Evolutionary conservation across 2,888 invertebrate genomes (phyloP), one percentile per base, ranked within the genome.

Genomic region (Amblyjoppa fuscipennis): DNA sequence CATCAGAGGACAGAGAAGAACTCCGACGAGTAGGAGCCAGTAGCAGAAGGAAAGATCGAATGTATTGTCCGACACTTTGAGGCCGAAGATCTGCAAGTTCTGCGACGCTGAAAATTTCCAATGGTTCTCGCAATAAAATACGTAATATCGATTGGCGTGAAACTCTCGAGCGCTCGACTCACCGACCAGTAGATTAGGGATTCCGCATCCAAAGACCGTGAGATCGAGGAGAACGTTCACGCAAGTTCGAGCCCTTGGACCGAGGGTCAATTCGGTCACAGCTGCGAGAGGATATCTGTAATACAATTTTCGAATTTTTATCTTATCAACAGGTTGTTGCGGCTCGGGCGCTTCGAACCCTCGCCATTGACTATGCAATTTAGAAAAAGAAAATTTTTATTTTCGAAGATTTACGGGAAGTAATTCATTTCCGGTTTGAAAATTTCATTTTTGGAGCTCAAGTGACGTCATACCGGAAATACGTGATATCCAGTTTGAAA

Each of bases 241-340:
- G 71, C 96, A 91, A 45, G 95, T 94, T 61, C 96, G 95, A 25
- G 96, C 95, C 76, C 94, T 94, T 25, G 94, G 94, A 0, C 98
- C 98, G 89, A 96, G 97, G 0, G 97, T 97, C 66, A 97, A 94
- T 92, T 98, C 97, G 0, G 97, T 98, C 28, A 98, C 96, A 0
- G 98, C 97, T 0, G 98, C 97, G 92, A 98, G 97, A 0, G 98
- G 98, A 92, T 97, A 97, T 87, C 98, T 97, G 93, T 88, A 92
- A 81, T 86, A 45, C 0, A 3, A 45, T 45, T 45, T 13, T 45
- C 3, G 11, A 45, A 45, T 45, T 41, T 9, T 41, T 13, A 45
- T 45, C 45, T 45, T 13, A 13, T 13, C 13, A 3, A 45, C 13
- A 2, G 2, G 3, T 13, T 9, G 9, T 38, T 38, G 38, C 9